Conservation (phyloP, 1,140 invertebrate species). For the Drosophila pachea region DNA sequence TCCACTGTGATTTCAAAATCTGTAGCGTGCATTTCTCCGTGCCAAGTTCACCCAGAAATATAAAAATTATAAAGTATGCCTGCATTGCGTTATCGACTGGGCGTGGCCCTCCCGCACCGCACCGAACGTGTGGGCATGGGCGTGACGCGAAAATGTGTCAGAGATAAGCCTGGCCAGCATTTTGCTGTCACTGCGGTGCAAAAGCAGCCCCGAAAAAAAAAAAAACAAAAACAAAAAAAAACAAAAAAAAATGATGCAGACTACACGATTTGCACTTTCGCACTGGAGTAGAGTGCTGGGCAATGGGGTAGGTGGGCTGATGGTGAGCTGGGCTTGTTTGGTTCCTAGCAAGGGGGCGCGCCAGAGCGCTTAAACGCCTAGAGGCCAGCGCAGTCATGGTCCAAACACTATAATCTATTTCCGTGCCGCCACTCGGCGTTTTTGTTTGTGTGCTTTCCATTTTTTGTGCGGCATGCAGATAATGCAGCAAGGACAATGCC, state of each 20-base stretch:
- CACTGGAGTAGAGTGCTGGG: conserved; percentile 3
- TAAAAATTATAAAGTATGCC: conserved; percentile 64
- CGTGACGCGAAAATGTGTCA: conserved; percentile 51
- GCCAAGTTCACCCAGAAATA: conserved; percentile 33
- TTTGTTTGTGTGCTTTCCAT: conserved; percentile 38
- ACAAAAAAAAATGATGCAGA: conserved; percentile 8
- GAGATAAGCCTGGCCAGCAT: conserved; percentile 64
- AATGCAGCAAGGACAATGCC: conserved; percentile 47
- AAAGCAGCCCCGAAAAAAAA: conserved; percentile 22
- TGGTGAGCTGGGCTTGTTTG: background rate
- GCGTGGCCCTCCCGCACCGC: conserved; percentile 15
- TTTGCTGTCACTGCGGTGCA: conserved; percentile 50
- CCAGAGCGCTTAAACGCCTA: conserved; percentile 54
- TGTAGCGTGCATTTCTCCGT: conserved; percentile 38
- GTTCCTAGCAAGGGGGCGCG: background rate
- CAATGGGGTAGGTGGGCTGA: background rate
- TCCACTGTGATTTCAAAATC: conserved; percentile 15
- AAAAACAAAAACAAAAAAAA: conserved; percentile 29
- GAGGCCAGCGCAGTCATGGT: conserved; percentile 61
- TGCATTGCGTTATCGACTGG: conserved; percentile 51
- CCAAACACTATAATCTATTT: conserved; percentile 75
- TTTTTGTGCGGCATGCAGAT: conserved; percentile 38
- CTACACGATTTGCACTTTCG: conserved; percentile 63
- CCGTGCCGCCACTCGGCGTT: conserved; percentile 47
- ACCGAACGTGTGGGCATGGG: conserved; percentile 19